phyloP scores from a whole-genome alignment of 2,113 vertebrate genomes.

The Mirza zaza region DNA sequence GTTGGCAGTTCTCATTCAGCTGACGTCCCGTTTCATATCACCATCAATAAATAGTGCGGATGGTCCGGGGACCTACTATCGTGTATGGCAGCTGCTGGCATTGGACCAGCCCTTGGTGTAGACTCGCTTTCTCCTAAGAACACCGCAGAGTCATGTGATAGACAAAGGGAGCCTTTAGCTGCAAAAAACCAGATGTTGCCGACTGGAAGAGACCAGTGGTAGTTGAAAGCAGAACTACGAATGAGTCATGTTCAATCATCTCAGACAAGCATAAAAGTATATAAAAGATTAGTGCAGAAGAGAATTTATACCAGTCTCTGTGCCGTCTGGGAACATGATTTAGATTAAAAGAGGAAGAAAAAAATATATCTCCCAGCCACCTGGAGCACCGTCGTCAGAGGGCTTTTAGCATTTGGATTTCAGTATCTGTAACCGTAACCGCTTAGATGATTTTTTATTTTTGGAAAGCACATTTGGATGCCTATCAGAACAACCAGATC shows the following conservation, averaged over 20 bases:
- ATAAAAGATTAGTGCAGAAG: conserved; percentile 52
- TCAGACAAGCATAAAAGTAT: conserved; percentile 51
- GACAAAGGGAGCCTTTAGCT: conserved; percentile 7
- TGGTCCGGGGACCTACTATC: rapidly evolving
- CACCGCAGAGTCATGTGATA: background rate
- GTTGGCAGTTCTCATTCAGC: background rate
- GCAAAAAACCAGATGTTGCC: conserved; percentile 55
- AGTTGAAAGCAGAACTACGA: conserved; percentile 56
- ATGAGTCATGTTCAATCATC: conserved; percentile 69
- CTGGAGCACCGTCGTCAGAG: background rate
- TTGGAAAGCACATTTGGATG: background rate
- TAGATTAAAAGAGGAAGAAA: conserved; percentile 2
- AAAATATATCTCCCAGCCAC: background rate
- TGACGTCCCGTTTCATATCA: background rate
- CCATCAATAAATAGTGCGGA: background rate
- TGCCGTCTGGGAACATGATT: conserved; percentile 62
- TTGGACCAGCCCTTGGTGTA: background rate
- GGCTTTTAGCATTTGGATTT: conserved; percentile 38
- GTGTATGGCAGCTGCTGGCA: background rate
- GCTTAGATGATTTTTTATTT: conserved; percentile 33
- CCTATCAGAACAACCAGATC: background rate
- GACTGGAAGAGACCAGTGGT: conserved; percentile 5
- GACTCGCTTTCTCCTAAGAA: background rate
- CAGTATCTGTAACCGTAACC: background rate
- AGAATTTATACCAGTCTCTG: conserved; percentile 35